Evolutionary conservation across 2,113 vertebrate genomes (phyloP).

Genomic region (Cisticola juncidis): DNA sequence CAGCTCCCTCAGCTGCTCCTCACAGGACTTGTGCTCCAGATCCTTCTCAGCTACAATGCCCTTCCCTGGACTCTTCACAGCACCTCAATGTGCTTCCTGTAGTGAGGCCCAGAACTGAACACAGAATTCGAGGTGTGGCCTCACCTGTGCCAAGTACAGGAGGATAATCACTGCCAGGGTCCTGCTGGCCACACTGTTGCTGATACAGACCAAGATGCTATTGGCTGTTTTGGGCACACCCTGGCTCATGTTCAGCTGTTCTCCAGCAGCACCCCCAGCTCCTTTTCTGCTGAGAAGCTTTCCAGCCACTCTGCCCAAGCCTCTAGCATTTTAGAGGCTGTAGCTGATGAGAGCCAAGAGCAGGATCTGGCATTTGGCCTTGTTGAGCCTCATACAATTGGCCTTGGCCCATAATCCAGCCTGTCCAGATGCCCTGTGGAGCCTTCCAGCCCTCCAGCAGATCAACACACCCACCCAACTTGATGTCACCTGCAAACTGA

Average conservation of each 20-base stretch:
- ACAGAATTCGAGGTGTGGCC: rapidly evolving
- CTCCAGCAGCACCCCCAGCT: background rate
- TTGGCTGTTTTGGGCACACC: background rate
- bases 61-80: background rate
- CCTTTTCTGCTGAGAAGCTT: background rate
- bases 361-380: background rate
- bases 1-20: background rate
- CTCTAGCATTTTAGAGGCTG: background rate
- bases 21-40: background rate
- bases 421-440: background rate
- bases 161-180: rapidly evolving
- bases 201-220: background rate
- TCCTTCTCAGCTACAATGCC: rapidly evolving
- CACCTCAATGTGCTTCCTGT: background rate
- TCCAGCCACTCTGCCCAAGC: background rate
- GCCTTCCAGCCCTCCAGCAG: background rate
- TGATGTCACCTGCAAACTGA: background rate
- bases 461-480: background rate
- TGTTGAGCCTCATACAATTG: background rate
- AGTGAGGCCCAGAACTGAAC: background rate
- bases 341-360: background rate
- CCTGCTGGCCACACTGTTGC: background rate
- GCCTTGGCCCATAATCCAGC: background rate
- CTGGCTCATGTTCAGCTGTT: background rate
- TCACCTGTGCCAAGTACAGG: rapidly evolving